Evolutionary conservation across 2,113 vertebrate genomes (phyloP).

Genomic region (Colossoma macropomum): DNA sequence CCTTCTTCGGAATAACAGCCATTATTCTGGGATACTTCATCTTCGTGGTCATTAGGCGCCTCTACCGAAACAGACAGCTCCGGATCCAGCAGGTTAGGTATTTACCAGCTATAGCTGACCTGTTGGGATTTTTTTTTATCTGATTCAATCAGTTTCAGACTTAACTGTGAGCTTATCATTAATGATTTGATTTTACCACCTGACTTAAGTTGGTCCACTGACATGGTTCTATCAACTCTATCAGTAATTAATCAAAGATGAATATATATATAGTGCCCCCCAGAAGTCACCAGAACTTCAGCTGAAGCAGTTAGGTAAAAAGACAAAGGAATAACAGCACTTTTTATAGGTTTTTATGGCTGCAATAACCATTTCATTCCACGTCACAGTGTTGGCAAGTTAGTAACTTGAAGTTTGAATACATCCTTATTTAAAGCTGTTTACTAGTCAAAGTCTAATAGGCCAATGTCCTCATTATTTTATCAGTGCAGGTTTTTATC

Average conservation of each 20-base stretch:
- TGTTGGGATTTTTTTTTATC: not conserved
- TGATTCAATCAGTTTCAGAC: not conserved
- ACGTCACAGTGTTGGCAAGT: not conserved
- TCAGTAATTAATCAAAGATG: not conserved
- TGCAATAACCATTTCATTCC: not conserved
- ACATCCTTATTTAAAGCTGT: not conserved
- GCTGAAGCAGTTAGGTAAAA: not conserved
- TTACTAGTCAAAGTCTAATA: not conserved
- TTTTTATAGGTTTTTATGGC: not conserved
- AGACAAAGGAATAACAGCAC: not conserved
- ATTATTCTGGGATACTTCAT: conserved; percentile 73
- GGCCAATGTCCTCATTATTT: not conserved
- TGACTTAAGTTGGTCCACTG: not conserved
- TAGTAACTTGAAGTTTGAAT: not conserved
- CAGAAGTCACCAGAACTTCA: not conserved
- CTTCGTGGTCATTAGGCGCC: conserved; percentile 67
- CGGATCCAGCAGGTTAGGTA: conserved; percentile 47
- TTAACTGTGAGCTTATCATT: not conserved
- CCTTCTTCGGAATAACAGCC: conserved; percentile 73
- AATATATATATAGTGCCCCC: too few relatives aligned
- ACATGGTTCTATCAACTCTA: not conserved
- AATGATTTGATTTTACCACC: not conserved
- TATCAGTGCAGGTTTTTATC: not conserved
- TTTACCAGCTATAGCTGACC: not conserved
- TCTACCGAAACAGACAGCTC: conserved; percentile 60